These are phyloP conservation scores for Machimus rusticus DNA, from an alignment of 2,888 invertebrate genomes.

Conservation along the genomic window DNA sequence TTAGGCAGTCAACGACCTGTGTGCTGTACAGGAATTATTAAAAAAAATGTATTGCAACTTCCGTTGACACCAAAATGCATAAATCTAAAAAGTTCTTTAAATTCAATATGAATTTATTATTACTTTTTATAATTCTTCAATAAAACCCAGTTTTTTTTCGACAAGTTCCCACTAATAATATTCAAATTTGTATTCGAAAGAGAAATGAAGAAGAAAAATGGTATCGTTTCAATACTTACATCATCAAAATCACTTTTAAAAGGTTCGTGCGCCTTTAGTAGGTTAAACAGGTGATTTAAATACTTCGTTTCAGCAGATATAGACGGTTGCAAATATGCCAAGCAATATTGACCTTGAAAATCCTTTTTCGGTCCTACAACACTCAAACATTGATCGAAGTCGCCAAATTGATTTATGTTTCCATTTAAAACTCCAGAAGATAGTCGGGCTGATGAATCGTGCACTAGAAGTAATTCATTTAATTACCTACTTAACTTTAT, in stretches of 20 bases:
- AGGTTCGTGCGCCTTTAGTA: conserved; percentile 70
- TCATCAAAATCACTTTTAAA: conserved; percentile 72
- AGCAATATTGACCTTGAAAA: conserved; percentile 69
- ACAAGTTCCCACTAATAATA: not conserved
- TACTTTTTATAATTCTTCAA: not conserved
- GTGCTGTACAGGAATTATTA: not conserved
- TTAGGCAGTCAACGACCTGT: not conserved
- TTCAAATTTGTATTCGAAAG: not conserved
- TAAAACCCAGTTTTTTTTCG: not conserved
- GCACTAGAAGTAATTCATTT: conserved; percentile 64
- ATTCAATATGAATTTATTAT: not conserved
- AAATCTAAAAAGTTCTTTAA: not conserved
- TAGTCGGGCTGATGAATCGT: conserved; percentile 72
- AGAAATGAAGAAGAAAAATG: not conserved
- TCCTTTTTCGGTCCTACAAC: not conserved
- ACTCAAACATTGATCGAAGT: conserved; percentile 62
- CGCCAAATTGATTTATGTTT: conserved; percentile 73
- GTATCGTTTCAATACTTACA: conserved; percentile 64
- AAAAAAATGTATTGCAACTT: not conserved
- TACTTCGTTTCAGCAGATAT: conserved; percentile 64
- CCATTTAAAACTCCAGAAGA: conserved; percentile 72
- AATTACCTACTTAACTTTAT: not conserved
- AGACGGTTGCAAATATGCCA: conserved; percentile 69
- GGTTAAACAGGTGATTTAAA: conserved; percentile 63
- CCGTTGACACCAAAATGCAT: not conserved